A percentile compares a stretch with the other conserved stretches of the same genome.
Conservation (phyloP, 2,797 vertebrate species). For the Chloroceryle amazona region DNA sequence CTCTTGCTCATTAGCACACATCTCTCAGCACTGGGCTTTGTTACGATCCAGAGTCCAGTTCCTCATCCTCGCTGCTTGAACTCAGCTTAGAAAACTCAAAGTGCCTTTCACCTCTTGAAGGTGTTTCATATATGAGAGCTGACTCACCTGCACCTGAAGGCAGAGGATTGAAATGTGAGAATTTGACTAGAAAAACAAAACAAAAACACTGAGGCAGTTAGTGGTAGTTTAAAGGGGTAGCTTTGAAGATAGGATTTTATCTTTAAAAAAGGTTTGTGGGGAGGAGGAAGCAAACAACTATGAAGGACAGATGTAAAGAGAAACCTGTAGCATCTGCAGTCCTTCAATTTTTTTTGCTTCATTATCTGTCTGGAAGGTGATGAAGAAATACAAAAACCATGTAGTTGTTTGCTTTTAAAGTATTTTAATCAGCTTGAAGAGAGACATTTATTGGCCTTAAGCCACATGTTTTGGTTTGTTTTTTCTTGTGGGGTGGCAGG, state of each 20-base stretch:
- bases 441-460: background rate
- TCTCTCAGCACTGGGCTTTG: background rate
- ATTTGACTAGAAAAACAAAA: background rate
- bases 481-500: background rate
- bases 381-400: constrained; percentile 26
- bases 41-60: background rate
- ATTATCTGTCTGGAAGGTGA: background rate
- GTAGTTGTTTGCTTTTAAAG: background rate
- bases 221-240: background rate
- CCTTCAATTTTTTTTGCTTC: background rate
- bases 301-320: background rate
- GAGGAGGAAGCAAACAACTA: background rate
- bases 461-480: background rate
- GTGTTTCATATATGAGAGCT: background rate
- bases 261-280: background rate
- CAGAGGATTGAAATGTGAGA: background rate
- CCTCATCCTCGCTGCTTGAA: background rate
- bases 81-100: background rate
- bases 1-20: background rate
- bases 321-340: background rate
- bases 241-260: constrained; percentile 14
- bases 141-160: background rate
- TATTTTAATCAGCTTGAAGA: background rate
- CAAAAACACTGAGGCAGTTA: background rate
- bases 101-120: background rate